Conservation (phyloP, 2,888 invertebrate genomes). For the Therioaphis trifolii region DNA sequence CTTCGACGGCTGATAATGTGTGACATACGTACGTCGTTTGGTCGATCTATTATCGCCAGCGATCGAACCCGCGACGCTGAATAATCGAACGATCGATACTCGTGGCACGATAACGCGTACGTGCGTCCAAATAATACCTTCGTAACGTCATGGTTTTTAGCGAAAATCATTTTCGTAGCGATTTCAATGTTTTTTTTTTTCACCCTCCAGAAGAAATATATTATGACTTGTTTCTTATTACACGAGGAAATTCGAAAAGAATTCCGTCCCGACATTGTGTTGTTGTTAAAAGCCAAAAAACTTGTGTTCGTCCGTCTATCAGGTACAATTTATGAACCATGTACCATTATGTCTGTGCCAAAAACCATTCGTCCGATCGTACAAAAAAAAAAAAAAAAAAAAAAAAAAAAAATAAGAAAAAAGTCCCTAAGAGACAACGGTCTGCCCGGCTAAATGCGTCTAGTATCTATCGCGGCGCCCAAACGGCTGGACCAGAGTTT, state of each 20-base stretch:
- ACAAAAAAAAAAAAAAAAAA: not conserved
- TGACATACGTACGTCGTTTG: no score
- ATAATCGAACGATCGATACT: no score
- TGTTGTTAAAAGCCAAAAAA: conserved; percentile 49
- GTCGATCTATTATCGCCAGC: no score
- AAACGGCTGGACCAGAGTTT: conserved; percentile 11
- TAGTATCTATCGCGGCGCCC: conserved; percentile 33
- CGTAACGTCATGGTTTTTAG: no score
- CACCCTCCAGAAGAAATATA: not conserved
- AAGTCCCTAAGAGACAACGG: not conserved
- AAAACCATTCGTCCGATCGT: conserved; percentile 39
- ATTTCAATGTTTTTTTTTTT: not conserved
- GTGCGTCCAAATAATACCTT: no score
- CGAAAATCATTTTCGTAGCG: no score
- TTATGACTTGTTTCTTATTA: not conserved
- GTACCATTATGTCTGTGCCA: conserved; percentile 28
- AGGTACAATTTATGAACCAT: conserved; percentile 46
- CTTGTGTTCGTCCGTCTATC: conserved; percentile 43
- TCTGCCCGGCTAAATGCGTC: conserved; percentile 2
- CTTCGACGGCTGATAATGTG: no score
- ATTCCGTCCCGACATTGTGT: not conserved
- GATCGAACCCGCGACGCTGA: no score
- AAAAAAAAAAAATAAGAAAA: not conserved
- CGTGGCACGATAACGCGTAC: no score
- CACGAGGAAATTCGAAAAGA: not conserved